Percentiles rank a stretch among this genome's conserved stretches.
phyloP scores from a whole-genome alignment of 2,888 invertebrate species.

The Pemphredon lugubris region DNA sequence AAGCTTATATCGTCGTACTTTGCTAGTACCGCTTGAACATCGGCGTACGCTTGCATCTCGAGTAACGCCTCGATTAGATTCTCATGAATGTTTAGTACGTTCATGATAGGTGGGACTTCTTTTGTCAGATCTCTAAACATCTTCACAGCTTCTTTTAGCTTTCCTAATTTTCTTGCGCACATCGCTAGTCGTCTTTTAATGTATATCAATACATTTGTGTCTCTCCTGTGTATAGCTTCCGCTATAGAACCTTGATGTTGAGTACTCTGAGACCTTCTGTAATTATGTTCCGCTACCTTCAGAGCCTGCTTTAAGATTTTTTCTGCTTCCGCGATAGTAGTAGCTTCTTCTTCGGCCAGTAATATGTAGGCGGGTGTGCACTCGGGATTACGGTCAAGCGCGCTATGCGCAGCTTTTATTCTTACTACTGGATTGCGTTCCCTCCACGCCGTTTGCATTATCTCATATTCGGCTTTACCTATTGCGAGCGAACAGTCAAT shows the following conservation, averaged over 20 bases:
- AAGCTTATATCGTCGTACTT: slow-evolving; percentile 96
- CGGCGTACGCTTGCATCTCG: slow-evolving; percentile 98
- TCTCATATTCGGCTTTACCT: slow-evolving; percentile 94
- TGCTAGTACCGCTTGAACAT: slow-evolving; percentile 95
- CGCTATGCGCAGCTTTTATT: slow-evolving; percentile 94
- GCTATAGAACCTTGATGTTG: slow-evolving; percentile 89
- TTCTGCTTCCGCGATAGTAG: slow-evolving; percentile 94
- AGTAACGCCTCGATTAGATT: slow-evolving; percentile 97
- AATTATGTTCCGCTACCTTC: slow-evolving; percentile 91
- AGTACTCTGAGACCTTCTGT: slow-evolving; percentile 89
- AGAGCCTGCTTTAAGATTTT: slow-evolving; percentile 91
- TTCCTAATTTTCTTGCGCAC: slow-evolving; percentile 97
- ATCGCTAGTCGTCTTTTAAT: slow-evolving; percentile 97
- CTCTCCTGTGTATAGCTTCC: slow-evolving; percentile 91
- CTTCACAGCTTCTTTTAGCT: slow-evolving; percentile 96
- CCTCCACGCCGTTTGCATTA: slow-evolving; percentile 98
- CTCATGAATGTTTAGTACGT: slow-evolving; percentile 96
- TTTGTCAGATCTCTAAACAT: slow-evolving; percentile 98
- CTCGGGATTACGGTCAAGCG: slow-evolving; percentile 92
- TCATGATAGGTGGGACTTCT: slow-evolving; percentile 97
- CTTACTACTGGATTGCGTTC: slow-evolving; percentile 95
- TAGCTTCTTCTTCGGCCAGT: slow-evolving; percentile 97
- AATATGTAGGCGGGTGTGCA: slow-evolving; percentile 97
- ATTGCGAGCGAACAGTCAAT: slow-evolving; percentile 56
- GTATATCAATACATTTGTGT: slow-evolving; percentile 96